Evolutionary conservation across 1,140 invertebrate genomes (phyloP), one percentile per base, ranked within the genome.

Genomic region (Aphaenogaster ashmeadi): DNA sequence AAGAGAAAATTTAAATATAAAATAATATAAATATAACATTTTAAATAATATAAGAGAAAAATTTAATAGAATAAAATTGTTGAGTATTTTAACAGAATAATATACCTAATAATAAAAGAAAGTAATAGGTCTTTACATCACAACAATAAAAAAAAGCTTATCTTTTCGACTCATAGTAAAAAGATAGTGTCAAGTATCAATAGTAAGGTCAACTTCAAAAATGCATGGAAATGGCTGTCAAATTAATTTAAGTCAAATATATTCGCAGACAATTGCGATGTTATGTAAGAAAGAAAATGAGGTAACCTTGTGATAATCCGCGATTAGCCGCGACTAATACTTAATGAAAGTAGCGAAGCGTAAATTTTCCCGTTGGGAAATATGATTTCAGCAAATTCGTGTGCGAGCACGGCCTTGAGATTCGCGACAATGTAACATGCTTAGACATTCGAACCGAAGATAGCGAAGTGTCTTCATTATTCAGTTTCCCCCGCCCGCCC

Each of bases 381-480:
- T 8, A 38, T 13, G 11, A 58, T 83, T 74, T 83, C 38, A 50
- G 7, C 47, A 50, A 79, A 50, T 47, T 47, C 44, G 33, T 33
- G 44, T n/a, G 36, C 27, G 33, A 13, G 18, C 18, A 1, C 38
- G 38, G 3, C 67, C 67, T 74, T 83, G 52, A 56, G 38, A 50
- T 27, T 47, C 18, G 15, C 18, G 15, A 56, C 38, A 74, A 74
- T 62, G 4, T 33, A 74, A 21, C 21, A 27, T 58, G 41, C 41
- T 47, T 74, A 50, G 67, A 69, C 11, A 80, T 79, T 81, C 36
- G 38, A 47, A 11, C 15, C 79, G 11, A 83, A 83, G 67, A 52
- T 52, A n/a, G 13, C 60, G 11, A 67, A 13, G 60, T 58, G n/a
- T 69, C 44, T 80, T 67, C 36, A 80, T 79, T 79, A 66, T 80